A percentile compares a stretch with the other conserved stretches of the same genome.
These are phyloP conservation scores for Kuschelorhynchus macadamiae DNA, from an alignment of 2,888 invertebrate genomes.

Conservation along the genomic window DNA sequence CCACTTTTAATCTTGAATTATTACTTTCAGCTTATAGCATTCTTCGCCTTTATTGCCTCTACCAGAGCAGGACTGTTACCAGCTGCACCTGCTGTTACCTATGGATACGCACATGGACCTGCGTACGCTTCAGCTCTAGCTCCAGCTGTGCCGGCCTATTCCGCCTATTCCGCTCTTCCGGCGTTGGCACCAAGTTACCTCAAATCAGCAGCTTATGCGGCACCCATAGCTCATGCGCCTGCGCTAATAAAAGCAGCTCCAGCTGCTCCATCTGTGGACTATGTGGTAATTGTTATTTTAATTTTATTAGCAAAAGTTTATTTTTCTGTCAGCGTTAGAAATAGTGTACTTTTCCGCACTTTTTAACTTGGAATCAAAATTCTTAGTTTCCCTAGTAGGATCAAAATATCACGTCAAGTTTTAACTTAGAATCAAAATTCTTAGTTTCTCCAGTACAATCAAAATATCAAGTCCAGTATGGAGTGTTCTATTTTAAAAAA, in stretches of 20 bases:
- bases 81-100: slow-evolving; percentile 34
- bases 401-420: too few species aligned
- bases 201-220: slow-evolving; percentile 54
- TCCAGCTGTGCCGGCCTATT: slow-evolving; percentile 40
- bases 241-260: slow-evolving; percentile 55
- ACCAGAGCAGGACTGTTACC: slow-evolving; percentile 70
- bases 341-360: too few species aligned
- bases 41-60: slow-evolving; percentile 66
- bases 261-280: slow-evolving; percentile 52
- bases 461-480: too few species aligned
- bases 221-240: slow-evolving; percentile 46
- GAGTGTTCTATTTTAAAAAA: too few species aligned
- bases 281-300: slow-evolving; percentile 33
- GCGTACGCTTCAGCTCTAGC: slow-evolving; percentile 14
- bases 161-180: slow-evolving; percentile 12
- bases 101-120: slow-evolving; percentile 18
- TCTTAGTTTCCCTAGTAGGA: too few species aligned
- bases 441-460: too few species aligned
- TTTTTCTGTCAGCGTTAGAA: slow-evolving; percentile 1
- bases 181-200: slow-evolving; percentile 47
- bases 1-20: too few species aligned
- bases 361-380: too few species aligned
- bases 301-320: too few species aligned
- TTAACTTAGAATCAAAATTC: too few species aligned
- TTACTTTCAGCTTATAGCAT: slow-evolving; percentile 62